These are phyloP conservation scores for Meloidogyne hapla DNA, from an alignment of 1,140 invertebrate genomes.

Conservation along the genomic window DNA sequence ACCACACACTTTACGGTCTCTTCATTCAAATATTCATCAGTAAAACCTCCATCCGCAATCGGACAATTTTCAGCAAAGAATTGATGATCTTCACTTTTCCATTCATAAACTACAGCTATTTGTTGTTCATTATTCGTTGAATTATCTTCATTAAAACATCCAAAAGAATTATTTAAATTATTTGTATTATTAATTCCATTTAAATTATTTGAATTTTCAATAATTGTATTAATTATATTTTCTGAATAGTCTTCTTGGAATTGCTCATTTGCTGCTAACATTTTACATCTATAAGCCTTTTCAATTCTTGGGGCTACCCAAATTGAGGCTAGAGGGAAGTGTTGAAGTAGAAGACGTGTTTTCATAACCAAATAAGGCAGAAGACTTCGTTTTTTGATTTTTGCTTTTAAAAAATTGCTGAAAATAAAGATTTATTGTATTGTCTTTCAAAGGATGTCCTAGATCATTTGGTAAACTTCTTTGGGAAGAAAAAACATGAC, in stretches of 20 bases:
- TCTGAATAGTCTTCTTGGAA: slow-evolving; percentile 34
- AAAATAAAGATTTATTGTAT: too few species aligned
- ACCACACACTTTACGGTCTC: not conserved
- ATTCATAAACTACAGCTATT: not conserved
- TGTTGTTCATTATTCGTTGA: not conserved
- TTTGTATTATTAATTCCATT: too few species aligned
- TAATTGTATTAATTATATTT: not conserved
- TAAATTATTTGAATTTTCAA: too few species aligned
- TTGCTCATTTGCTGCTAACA: slow-evolving; percentile 33
- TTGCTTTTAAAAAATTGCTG: slow-evolving; percentile 2
- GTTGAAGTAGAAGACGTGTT: slow-evolving; percentile 59
- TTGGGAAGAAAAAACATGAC: too few species aligned
- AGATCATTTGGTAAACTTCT: too few species aligned
- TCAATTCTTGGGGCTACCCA: slow-evolving; percentile 45
- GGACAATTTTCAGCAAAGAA: slow-evolving; percentile 1
- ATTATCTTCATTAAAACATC: not conserved
- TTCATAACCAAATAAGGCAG: slow-evolving; percentile 61
- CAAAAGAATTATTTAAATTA: not conserved
- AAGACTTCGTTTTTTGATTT: slow-evolving; percentile 38
- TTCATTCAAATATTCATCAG: not conserved
- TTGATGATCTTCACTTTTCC: slow-evolving; percentile 13
- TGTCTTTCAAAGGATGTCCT: too few species aligned
- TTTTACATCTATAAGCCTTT: slow-evolving; percentile 45
- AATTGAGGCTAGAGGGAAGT: slow-evolving; percentile 60
- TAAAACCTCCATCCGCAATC: not conserved